Conservation (phyloP, 2,888 invertebrate species). For the Oegoconia quadripuncta region DNA sequence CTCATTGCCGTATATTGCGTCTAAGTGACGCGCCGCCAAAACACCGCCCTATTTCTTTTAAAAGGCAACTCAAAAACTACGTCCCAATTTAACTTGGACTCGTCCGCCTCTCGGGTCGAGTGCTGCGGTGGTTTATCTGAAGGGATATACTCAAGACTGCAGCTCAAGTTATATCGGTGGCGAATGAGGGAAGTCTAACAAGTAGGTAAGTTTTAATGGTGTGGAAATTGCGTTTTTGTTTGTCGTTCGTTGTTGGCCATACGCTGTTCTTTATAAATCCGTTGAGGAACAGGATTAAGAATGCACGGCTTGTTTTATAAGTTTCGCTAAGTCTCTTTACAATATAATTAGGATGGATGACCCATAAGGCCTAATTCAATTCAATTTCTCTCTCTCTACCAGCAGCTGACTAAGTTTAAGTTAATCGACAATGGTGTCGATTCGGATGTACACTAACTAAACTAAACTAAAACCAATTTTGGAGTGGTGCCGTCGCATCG, state of each 20-base stretch:
- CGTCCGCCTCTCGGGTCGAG: constrained; percentile 11
- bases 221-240: constrained; percentile 67
- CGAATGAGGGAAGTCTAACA: constrained; percentile 37
- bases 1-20: constrained; percentile 13
- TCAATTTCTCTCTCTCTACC: too few relatives aligned
- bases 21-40: constrained; percentile 40
- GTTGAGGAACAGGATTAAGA: too few relatives aligned
- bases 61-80: constrained; percentile 44
- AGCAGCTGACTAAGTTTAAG: too few relatives aligned
- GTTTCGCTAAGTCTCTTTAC: too few relatives aligned
- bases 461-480: too few relatives aligned
- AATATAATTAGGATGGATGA: too few relatives aligned
- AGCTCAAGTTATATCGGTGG: constrained; percentile 28
- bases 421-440: too few relatives aligned
- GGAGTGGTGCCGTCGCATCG: too few relatives aligned
- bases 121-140: neutral
- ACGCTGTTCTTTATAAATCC: constrained; percentile 43
- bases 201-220: constrained; percentile 63
- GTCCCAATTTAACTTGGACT: constrained; percentile 28
- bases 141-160: constrained; percentile 11
- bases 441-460: too few relatives aligned
- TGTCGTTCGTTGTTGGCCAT: constrained; percentile 48
- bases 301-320: too few relatives aligned
- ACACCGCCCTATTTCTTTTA: constrained; percentile 49
- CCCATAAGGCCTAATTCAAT: too few relatives aligned